Evolutionary conservation across 2,113 vertebrate genomes (phyloP).

Genomic region (Oenanthe oenanthe): DNA sequence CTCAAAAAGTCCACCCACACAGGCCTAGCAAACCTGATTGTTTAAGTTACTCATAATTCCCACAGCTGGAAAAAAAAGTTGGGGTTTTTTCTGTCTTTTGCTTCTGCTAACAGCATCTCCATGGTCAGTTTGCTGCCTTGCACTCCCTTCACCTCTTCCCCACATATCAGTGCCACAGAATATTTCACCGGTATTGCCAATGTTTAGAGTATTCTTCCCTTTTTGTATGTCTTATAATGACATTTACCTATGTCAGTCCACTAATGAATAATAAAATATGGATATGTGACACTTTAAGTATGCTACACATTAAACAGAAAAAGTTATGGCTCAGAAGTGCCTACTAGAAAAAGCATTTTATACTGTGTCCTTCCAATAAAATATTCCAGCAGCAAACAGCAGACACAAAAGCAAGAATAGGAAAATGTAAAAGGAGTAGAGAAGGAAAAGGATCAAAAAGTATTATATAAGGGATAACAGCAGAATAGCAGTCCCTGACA

Average conservation of each 20-base stretch:
- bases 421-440: background rate
- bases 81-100: accelerated
- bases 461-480: background rate
- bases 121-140: background rate
- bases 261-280: background rate
- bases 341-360: background rate
- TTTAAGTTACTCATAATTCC: background rate
- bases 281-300: background rate
- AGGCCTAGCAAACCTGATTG: background rate
- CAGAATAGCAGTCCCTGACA: background rate
- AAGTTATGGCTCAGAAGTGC: background rate
- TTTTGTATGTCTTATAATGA: background rate
- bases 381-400: background rate
- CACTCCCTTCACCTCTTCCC: background rate
- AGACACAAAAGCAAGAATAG: background rate
- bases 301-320: background rate
- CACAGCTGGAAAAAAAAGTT: background rate
- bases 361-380: background rate
- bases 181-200: background rate
- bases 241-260: background rate
- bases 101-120: background rate
- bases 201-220: background rate
- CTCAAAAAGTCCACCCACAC: background rate
- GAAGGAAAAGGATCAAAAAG: background rate
- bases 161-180: background rate